Evolutionary conservation across 2,113 vertebrate species (phyloP), one percentile per base, ranked within the genome.

Genomic region (Kobus ellipsiprymnus): DNA sequence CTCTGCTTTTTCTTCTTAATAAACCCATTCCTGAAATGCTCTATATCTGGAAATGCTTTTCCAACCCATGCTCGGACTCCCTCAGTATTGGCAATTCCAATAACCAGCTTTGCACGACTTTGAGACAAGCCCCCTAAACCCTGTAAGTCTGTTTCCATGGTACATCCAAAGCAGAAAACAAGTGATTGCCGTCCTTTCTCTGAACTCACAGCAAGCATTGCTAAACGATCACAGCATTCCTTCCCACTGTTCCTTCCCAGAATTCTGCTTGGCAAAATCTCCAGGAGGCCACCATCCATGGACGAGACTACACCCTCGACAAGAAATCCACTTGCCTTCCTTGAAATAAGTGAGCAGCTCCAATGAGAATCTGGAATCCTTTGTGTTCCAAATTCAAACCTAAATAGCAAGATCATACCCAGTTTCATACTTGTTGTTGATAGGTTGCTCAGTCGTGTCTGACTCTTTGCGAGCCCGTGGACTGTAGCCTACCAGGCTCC

Each of bases 141-240:
- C 87, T 40, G 15, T 40, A 46, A 74, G 54, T 84, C 27, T 46
- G 21, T 86, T 85, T 95, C 78, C 67, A 46, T 13, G 29, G 59
- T 57, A 57, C 36, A 33, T 19, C 25, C 25, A 12, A 0, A 2
- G 10, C 27, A 30, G 9, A 57, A 48, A 57, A 33, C 2, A 54
- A 4, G 11, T 7, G 3, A 27, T 15, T 82, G 55, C 16, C 11
- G 10, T 50, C 60, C 46, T 81, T 74, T 88, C 67, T 84, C 82
- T 33, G 46, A 60, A 33, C 36, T 46, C 50, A 44, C 0, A 7
- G n/a, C 52, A 83, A 60, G 55, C n/a, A 2, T 23, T 25, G 40
- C 17, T 7, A 11, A 67, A 27, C 5, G 0, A 52, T 30, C 30
- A 1, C 4, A 14, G 13, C 3, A 10, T 59, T 62, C 44, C 23